Conservation (phyloP, 1,140 invertebrate species). For the Drosophila nigromelanica region DNA sequence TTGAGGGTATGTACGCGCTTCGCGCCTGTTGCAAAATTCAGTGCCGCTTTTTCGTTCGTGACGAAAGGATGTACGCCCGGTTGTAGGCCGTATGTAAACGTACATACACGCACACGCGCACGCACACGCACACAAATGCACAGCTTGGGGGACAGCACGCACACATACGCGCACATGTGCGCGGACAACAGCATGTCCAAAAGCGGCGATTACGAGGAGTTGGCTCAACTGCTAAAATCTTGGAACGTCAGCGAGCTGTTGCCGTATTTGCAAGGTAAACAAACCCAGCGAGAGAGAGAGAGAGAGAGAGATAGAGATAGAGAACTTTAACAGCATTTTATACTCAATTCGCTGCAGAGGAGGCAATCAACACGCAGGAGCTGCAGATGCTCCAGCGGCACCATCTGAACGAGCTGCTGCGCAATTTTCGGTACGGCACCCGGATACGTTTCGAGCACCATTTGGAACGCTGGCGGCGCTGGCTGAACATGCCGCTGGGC, state of each 20-base stretch:
- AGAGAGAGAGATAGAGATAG: too few relatives aligned
- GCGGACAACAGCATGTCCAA: slow-evolving; percentile 33
- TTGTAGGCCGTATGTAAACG: slow-evolving; percentile 58
- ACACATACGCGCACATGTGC: slow-evolving; percentile 5
- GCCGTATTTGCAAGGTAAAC: slow-evolving; percentile 70
- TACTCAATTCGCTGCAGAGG: slow-evolving; percentile 36
- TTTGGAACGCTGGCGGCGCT: slow-evolving; percentile 72
- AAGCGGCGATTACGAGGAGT: slow-evolving; percentile 56
- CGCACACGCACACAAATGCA: slow-evolving; percentile 8
- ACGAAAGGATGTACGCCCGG: slow-evolving; percentile 77
- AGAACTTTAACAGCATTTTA: too few relatives aligned
- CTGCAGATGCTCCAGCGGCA: slow-evolving; percentile 71
- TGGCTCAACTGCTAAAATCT: slow-evolving; percentile 59
- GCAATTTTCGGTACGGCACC: slow-evolving; percentile 64
- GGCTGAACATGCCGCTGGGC: slow-evolving; percentile 56
- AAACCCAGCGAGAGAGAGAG: neutral
- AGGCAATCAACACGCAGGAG: slow-evolving; percentile 72
- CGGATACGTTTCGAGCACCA: slow-evolving; percentile 71
- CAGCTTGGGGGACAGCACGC: neutral
- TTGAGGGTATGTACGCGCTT: slow-evolving; percentile 48
- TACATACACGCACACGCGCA: slow-evolving; percentile 33
- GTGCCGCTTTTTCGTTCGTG: slow-evolving; percentile 67
- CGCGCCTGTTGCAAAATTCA: slow-evolving; percentile 79
- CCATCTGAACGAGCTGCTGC: slow-evolving; percentile 61
- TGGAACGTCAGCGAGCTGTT: slow-evolving; percentile 69